These are phyloP conservation scores for Druon quercuslanigerum DNA, from an alignment of 1,140 invertebrate species.

Conservation along the genomic window DNA sequence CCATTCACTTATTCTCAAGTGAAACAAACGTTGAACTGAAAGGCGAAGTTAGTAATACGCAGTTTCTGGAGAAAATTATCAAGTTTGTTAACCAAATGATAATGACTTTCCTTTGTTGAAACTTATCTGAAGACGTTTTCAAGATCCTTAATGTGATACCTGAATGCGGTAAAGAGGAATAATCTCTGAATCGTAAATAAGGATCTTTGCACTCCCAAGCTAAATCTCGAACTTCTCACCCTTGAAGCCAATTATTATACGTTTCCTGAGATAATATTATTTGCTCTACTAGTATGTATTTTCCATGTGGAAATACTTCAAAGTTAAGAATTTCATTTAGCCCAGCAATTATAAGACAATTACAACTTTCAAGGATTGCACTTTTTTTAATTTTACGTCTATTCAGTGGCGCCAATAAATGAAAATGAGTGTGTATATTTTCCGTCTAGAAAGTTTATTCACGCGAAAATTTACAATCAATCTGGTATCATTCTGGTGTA, in stretches of 20 bases:
- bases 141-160: constrained; percentile 9
- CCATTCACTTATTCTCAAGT: neutral
- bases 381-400: no score
- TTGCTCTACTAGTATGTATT: no score
- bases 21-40: constrained; percentile 16
- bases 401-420: neutral
- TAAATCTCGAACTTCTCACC: no score
- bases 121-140: constrained; percentile 31
- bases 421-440: neutral
- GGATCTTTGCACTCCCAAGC: neutral
- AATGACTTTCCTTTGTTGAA: constrained; percentile 2
- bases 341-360: no score
- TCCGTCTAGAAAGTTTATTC: neutral
- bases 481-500: neutral
- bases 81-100: constrained; percentile 23
- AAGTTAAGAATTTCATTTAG: no score
- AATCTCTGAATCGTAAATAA: constrained; percentile 2
- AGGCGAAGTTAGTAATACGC: constrained; percentile 6
- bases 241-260: no score
- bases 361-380: no score
- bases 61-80: constrained; percentile 12
- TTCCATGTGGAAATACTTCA: no score
- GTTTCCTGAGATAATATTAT: no score
- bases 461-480: constrained; percentile 6
- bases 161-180: neutral